Base-by-base conservation (phyloP, 2,797 vertebrate species). In the Phrynocephalus vlangalii region DNA sequence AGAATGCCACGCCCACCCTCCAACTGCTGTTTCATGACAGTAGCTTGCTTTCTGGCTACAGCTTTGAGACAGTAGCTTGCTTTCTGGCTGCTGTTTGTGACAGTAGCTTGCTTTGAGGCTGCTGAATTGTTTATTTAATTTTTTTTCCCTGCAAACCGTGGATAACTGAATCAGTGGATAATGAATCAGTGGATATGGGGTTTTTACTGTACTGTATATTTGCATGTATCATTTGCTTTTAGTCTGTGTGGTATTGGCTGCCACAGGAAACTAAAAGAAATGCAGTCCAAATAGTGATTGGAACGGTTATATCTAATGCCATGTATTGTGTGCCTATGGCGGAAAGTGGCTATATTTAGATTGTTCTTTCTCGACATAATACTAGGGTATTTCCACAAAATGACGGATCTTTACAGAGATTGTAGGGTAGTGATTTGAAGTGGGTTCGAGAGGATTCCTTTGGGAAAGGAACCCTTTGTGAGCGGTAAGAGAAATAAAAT, bases 381-480 rank as follows among this genome's bases (percentile, higher is more conserved):
- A 83, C 38, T 92, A 92, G 83, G 73, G 88, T n/a, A 91, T 86
- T 92, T 93, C 81, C 82, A 83, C 44, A 88, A 93, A 95, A 95
- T 95, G 63, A 68, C 93, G 91, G 84, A 72, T 77, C 88, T 90
- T 84, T 87, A 82, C 71, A 38, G 82, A 95, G 94, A 92, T 94
- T 94, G 50, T 28, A 94, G 93, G 76, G 33, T 91, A 75, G 56
- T 68, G 16, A 80, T 89, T 78, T 85, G 78, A 82, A 87, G 73
- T 66, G 24, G 44, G 78, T 91, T 88, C 92, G 20, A 56, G 63
- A 81, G 66, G 90, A 93, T 88, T 72, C 70, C 3, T 0, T 20
- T 89, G 11, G 77, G 70, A 20, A 83, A 82, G 50, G 3, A 44
- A 66, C 5, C 8, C 52, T 88, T 79, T 78, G 48, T 83, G 38